Conservation (phyloP, 2,797 vertebrate species). For the Xenops minutus region DNA sequence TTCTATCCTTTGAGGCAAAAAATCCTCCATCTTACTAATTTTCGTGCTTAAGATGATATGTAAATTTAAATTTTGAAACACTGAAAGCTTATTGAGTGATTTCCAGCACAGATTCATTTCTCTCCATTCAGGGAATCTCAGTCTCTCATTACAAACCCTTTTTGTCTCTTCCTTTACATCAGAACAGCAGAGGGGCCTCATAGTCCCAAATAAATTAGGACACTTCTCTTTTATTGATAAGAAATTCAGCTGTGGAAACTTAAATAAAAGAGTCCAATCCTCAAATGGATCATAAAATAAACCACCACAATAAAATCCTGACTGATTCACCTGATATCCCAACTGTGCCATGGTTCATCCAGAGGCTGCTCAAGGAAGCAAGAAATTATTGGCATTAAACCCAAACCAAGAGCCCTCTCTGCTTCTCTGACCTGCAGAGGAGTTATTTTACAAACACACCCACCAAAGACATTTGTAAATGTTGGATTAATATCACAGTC, state of each 20-base stretch:
- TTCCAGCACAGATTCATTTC: background rate
- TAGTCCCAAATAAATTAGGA: fast-evolving
- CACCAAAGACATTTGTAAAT: too few species aligned
- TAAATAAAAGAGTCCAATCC: background rate
- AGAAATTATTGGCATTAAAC: background rate
- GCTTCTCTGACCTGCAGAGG: background rate
- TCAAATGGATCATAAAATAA: background rate
- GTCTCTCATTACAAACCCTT: background rate
- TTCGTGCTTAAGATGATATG: too few species aligned
- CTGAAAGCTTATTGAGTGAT: background rate
- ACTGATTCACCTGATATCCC: background rate
- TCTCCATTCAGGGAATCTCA: background rate
- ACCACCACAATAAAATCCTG: background rate
- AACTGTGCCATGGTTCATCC: background rate
- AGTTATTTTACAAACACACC: background rate
- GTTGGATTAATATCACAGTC: fast-evolving
- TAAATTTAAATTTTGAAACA: background rate
- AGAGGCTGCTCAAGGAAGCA: background rate
- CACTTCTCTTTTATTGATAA: background rate
- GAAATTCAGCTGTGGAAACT: background rate
- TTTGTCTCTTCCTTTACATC: background rate
- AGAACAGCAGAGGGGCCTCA: background rate
- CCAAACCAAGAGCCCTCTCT: too few species aligned
- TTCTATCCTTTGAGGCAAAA: too few species aligned
- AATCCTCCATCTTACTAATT: too few species aligned